Conservation (phyloP, 64 coral and sea anemone genomes). For the Montipora efflorescens region DNA sequence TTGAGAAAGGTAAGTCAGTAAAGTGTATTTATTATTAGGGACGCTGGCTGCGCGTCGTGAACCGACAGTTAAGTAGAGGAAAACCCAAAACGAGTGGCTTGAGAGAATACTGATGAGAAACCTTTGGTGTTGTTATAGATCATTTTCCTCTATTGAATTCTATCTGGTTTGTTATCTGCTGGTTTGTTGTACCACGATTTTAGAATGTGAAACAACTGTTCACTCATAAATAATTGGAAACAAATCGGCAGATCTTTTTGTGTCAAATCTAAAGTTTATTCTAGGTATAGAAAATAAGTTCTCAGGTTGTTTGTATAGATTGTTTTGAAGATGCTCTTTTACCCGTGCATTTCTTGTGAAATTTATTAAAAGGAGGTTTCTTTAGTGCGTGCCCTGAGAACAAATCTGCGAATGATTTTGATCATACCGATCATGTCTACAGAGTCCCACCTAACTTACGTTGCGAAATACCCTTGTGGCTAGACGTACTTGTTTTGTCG, state of each 20-base stretch:
- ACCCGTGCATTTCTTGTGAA: too few species aligned
- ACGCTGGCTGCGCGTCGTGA: too few species aligned
- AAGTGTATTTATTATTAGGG: too few species aligned
- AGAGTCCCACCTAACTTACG: background rate
- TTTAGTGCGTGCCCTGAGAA: background rate
- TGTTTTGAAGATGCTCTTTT: too few species aligned
- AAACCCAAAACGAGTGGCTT: background rate
- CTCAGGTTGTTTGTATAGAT: too few species aligned
- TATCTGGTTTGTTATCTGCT: too few species aligned
- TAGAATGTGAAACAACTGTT: background rate
- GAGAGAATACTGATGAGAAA: background rate
- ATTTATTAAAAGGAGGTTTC: background rate
- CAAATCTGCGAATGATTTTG: background rate
- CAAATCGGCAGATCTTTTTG: background rate
- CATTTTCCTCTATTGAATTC: background rate
- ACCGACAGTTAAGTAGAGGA: too few species aligned
- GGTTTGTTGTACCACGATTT: background rate
- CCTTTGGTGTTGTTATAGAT: background rate
- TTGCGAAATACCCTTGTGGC: background rate
- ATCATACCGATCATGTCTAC: conserved; percentile 17
- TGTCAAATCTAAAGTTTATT: too few species aligned
- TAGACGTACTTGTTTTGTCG: background rate
- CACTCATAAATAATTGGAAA: background rate
- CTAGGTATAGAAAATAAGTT: too few species aligned
- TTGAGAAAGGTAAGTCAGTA: conserved; percentile 33